phyloP scores from a whole-genome alignment of 2,888 invertebrate species.

The Pharmacophagus antenor region DNA sequence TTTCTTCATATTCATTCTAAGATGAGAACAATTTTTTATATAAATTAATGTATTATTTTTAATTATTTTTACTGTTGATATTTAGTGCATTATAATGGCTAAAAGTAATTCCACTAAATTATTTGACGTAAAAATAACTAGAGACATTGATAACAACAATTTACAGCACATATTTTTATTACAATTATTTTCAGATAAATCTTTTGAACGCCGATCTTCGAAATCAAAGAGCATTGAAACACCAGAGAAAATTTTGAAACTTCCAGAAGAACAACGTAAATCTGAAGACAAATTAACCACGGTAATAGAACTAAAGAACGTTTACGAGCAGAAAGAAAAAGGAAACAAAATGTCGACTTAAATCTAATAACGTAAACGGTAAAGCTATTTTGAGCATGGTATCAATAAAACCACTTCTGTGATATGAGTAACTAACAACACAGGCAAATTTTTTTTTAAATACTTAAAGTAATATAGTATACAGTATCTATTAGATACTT shows the following conservation, averaged over 20 bases:
- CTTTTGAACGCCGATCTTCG: slow-evolving; percentile 20
- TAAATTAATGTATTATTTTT: too few species aligned
- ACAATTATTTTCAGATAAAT: slow-evolving; percentile 29
- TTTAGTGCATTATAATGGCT: too few species aligned
- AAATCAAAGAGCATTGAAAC: slow-evolving; percentile 20
- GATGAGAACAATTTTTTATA: too few species aligned
- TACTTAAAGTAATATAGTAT: too few species aligned
- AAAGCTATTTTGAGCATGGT: background rate
- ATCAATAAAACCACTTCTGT: background rate
- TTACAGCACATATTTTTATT: background rate
- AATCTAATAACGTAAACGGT: background rate
- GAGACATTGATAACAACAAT: background rate
- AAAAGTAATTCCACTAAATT: too few species aligned
- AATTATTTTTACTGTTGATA: too few species aligned
- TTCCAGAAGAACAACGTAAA: background rate
- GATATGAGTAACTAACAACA: background rate
- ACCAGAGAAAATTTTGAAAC: slow-evolving; percentile 9
- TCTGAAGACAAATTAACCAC: background rate
- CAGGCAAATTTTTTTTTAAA: too few species aligned
- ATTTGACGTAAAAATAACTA: too few species aligned
- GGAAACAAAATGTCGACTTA: background rate
- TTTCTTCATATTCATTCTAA: too few species aligned
- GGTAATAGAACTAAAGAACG: slow-evolving; percentile 6
- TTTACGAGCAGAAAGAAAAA: background rate
- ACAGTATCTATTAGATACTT: too few species aligned